A percentile compares a stretch with the other conserved stretches of the same genome.
phyloP scores from a whole-genome alignment of 2,888 invertebrate species.

The Hypselothyrea guttata region DNA sequence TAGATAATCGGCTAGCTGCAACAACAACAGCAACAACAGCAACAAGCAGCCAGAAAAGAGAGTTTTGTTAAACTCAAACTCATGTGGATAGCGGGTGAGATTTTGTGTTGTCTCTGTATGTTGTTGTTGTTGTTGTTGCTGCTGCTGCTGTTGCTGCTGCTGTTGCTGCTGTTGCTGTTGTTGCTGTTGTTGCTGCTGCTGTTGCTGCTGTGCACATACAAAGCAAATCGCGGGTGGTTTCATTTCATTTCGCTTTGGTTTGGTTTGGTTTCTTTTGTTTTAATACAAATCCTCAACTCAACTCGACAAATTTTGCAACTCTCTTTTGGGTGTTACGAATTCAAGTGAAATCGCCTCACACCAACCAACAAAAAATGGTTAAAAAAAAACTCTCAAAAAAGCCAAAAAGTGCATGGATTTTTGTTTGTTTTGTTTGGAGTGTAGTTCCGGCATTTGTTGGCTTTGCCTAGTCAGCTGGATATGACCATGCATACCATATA shows the following conservation, averaged over 20 bases:
- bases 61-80: conserved; percentile 40
- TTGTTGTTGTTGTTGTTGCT: conserved; percentile 8
- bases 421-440: conserved; percentile 53
- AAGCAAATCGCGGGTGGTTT: conserved; percentile 72
- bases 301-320: conserved; percentile 61
- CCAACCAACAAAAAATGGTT: conserved; percentile 10
- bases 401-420: conserved; percentile 69
- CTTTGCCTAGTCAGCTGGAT: conserved; percentile 50
- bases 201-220: conserved; percentile 16
- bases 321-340: conserved; percentile 70
- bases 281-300: conserved; percentile 47
- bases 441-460: conserved; percentile 66
- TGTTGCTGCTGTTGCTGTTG: no score
- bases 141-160: conserved; percentile 2
- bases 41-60: conserved; percentile 40
- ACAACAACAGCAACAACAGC: conserved; percentile 28
- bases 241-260: conserved; percentile 47
- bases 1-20: conserved; percentile 64
- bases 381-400: conserved; percentile 22
- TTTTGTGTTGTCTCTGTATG: conserved; percentile 29
- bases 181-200: conserved; percentile 8
- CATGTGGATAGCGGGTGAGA: conserved; percentile 70
- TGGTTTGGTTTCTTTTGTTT: conserved; percentile 49
- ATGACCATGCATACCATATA: conserved; percentile 42
- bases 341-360: conserved; percentile 69